Percentiles rank a stretch among this genome's conserved stretches.
Evolutionary conservation across 2,797 vertebrate genomes (phyloP).

Genomic region (Hippopotamyrus pictus): DNA sequence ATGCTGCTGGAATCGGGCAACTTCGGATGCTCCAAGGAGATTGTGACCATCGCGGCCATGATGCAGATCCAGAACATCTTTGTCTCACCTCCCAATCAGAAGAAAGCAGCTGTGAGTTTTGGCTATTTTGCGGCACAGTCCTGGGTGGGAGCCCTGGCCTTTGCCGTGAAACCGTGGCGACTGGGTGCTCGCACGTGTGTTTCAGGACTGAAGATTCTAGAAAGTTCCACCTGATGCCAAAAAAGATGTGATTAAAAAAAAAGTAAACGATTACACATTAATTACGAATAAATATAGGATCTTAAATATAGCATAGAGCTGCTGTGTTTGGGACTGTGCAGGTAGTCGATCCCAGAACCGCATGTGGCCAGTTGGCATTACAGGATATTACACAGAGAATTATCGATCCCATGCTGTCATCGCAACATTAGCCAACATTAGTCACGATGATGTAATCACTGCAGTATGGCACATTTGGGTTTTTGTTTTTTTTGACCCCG

Average conservation of each 20-base stretch:
- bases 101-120: conserved; percentile 79
- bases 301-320: background rate
- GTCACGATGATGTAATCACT: background rate
- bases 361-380: conserved; percentile 17
- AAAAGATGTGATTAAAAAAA: background rate
- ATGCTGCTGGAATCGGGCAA: conserved; percentile 97
- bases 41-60: conserved; percentile 93
- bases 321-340: background rate
- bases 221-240: background rate
- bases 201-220: conserved; percentile 1
- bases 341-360: background rate
- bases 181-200: background rate
- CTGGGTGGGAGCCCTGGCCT: background rate
- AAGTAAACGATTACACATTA: background rate
- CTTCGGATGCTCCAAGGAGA: conserved; percentile 94
- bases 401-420: conserved; percentile 7
- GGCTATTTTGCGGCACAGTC: background rate
- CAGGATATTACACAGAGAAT: background rate
- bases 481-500: background rate
- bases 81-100: conserved; percentile 81
- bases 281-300: background rate
- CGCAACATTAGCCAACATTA: conserved; percentile 7
- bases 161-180: background rate
- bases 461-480: background rate
- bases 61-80: conserved; percentile 99